Base-by-base conservation (phyloP, 2,113 vertebrate species). In the Entomyzon cyanotis region DNA sequence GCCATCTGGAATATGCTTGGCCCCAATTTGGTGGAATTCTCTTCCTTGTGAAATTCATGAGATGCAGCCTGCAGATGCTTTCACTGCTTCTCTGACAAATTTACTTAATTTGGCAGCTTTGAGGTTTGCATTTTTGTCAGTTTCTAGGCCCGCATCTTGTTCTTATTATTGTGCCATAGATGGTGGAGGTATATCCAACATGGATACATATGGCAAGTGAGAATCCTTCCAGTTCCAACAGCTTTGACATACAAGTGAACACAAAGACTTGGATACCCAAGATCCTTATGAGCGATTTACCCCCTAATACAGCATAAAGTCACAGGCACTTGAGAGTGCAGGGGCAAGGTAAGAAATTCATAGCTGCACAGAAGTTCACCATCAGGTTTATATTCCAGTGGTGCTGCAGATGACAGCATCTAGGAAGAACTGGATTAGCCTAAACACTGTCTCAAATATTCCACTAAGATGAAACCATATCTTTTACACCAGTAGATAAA, bases 21-120 rank as follows among this genome's bases (percentile, higher is more conserved):
- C 56, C 84, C 71, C 55, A 89, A 49, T 96, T 96, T 96, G 95
- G 94, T 93, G 93, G 93, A 95, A 95, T 91, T 69, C 75, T 73
- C 87, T 89, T 96, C 91, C 83, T 93, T 91, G 96, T 88, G 93
- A 98, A 97, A 95, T 86, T 94, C 68, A 77, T 94, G 92, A 64
- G 53, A 92, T 55, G 86, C 71, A 84, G 63, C 81, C 50, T 95
- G 93, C 73, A 95, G 97, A 96, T 67, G 87, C 95, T 91, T 92
- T 95, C 46, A 75, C 81, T 92, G 87, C 76, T 92, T 93, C 83
- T 47, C 84, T 74, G 82, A 77, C 87, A 94, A 85, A 94, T 95
- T 82, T 69, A 53, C 65, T 91, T 85, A 30, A 81, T 89, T 94
- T 96, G 90, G 88, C 92, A 94, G 92, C 71, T 87, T 73, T 76